phyloP scores from a whole-genome alignment of 1,140 invertebrate genomes.

The Drepana arcuata region DNA sequence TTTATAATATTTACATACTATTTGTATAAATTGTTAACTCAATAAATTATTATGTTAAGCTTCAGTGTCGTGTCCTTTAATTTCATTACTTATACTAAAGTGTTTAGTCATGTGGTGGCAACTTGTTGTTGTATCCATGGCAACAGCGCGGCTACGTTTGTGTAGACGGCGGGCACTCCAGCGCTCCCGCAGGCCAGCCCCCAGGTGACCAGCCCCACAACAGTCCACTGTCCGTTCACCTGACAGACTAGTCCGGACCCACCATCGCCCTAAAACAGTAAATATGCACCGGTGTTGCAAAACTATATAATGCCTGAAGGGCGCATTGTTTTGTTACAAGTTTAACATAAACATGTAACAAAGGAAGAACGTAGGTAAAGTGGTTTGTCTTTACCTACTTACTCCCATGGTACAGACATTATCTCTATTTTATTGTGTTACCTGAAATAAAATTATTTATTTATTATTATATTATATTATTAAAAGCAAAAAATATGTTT shows the following conservation, averaged over 20 bases:
- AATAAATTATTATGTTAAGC: conserved; percentile 65
- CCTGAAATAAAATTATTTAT: too few relatives aligned
- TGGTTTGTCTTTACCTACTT: too few relatives aligned
- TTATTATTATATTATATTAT: too few relatives aligned
- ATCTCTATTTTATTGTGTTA: too few relatives aligned
- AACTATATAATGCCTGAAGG: too few relatives aligned
- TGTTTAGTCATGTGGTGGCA: conserved; percentile 42
- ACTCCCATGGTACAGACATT: too few relatives aligned
- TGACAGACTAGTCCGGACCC: conserved; percentile 83
- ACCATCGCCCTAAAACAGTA: conserved; percentile 79
- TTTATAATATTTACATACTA: conserved; percentile 66
- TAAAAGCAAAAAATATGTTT: too few relatives aligned
- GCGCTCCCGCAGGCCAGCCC: conserved; percentile 79
- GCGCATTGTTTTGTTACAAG: too few relatives aligned
- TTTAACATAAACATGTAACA: too few relatives aligned
- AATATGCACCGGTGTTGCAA: too few relatives aligned
- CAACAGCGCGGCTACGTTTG: conserved; percentile 75
- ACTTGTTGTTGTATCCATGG: conserved; percentile 76
- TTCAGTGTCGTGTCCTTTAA: conserved; percentile 19
- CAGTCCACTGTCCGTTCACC: conserved; percentile 70
- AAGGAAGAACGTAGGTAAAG: too few relatives aligned
- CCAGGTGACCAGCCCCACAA: conserved; percentile 83
- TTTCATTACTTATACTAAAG: too few relatives aligned
- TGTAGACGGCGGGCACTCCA: conserved; percentile 79
- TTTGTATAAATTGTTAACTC: conserved; percentile 63